Base-by-base conservation (phyloP, 2,888 invertebrate species). In the Daptonema setosum region DNA sequence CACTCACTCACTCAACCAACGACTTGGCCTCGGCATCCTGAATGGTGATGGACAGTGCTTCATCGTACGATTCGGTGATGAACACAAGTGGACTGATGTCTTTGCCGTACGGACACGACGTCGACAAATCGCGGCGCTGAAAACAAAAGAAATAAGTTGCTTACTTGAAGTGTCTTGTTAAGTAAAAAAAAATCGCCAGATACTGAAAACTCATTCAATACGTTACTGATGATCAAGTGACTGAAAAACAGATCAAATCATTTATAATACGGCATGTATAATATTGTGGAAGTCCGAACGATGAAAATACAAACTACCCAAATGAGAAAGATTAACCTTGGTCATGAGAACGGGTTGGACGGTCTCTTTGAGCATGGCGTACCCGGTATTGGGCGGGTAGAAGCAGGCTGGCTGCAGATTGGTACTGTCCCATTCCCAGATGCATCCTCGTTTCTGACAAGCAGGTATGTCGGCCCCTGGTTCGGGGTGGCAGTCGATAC, bases 401-500 rank as follows among this genome's bases (percentile, higher is more conserved):
- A 26, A 51, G 20, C 51, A 51, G 8, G 45, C 45, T n/a, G 45
- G 45, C 35, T 35, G 35, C 35, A 35, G 8, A 8, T 35, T 17
- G 35, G 35, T 35, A 17, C 47, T 22, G 8, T 51, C 51, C 28
- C 51, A 25, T 11, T 3, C 8, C 53, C 53, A 53, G 41, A 35
- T 14, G 28, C 53, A 53, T n/a, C 35, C 53, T 3, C 53, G 35
- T 3, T 25, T 20, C 8, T 3, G 17, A 20, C 53, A 53, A 1
- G 2, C n/a, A 17, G 8, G 2, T 8, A 25, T 17, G 24, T 2
- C 41, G 30, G 41, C 53, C n/a, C 41, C 41, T 3, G 53, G 53
- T 41, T 53, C 53, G 17, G 53, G 53, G 25, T 53, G 53, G 22
- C 53, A 53, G 28, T 53, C 53, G 35, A 52, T 30, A 2, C 52